Evolutionary conservation across 2,888 invertebrate genomes (phyloP), one percentile per base, ranked within the genome.

Genomic region (Seladonia tumulorum): DNA sequence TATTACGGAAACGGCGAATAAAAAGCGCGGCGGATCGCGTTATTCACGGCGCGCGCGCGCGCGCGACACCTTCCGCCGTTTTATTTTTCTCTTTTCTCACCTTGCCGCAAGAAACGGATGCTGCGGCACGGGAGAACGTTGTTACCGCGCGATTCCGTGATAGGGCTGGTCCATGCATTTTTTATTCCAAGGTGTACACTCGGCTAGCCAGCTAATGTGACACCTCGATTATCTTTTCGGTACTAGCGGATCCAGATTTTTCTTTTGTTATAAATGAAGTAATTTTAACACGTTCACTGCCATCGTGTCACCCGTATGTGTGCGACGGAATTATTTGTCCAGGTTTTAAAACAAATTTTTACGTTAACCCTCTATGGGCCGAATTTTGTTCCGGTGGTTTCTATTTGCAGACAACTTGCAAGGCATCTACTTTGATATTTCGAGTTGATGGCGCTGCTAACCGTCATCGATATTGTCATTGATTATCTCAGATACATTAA

Each of bases 1-100:
- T 39, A 39, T 68, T 39, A 68, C 39, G n/a, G 68, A 42, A 68
- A 68, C n/a, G 22, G 22, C n/a, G 39, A 68, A n/a, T 68, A 66
- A 66, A 66, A 66, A 66, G 2, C 29, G 29, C 29, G 63, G 63
- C 16, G 63, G 16, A 25, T 63, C 63, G 29, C 29, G 63, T 63
- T 63, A 16, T 63, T 63, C 66, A 39, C 4, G 35, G 7, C 22
- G 39, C n/a, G n/a, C n/a, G n/a, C n/a, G n/a, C n/a, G n/a, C n/a
- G n/a, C 7, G 10, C 22, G 35, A 66, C 66, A 35, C 35, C 66
- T 68, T 35, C 8, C 22, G 22, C 0, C 35, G 18, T 39, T 39
- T 68, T 73, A 3, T 53, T 53, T 35, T 35, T 35, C 5, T 5
- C 35, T 35, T 0, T 35, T 35, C 35, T 60, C 53, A 29, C 42